phyloP scores from a whole-genome alignment of 2,888 invertebrate species.

The Eristalis tenax region DNA sequence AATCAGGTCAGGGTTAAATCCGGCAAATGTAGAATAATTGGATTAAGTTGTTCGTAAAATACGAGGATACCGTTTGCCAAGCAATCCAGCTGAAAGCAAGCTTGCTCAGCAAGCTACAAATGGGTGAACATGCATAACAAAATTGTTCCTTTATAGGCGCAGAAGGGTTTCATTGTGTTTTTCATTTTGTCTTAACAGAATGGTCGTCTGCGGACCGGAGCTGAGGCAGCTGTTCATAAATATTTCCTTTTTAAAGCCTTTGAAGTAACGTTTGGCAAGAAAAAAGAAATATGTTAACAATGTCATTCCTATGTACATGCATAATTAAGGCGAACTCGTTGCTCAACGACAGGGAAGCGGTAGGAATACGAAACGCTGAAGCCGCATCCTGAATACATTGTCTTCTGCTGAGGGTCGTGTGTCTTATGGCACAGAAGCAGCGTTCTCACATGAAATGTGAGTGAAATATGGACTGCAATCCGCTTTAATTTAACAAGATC shows the following conservation, averaged over 20 bases:
- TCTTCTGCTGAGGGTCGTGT: background rate
- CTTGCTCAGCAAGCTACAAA: slow-evolving; percentile 22
- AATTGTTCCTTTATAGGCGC: slow-evolving; percentile 2
- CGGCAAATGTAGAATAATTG: slow-evolving; percentile 57
- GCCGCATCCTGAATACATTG: background rate
- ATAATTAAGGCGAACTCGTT: background rate
- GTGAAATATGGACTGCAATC: too few relatives aligned
- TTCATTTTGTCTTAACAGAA: background rate
- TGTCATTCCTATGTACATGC: slow-evolving; percentile 3
- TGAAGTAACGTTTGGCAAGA: background rate
- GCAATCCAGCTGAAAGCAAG: slow-evolving; percentile 40
- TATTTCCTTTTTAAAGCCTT: slow-evolving; percentile 2
- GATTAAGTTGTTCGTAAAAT: slow-evolving; percentile 53
- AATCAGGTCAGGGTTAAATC: slow-evolving; percentile 61
- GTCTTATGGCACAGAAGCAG: background rate
- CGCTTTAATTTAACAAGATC: too few relatives aligned
- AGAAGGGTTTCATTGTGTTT: slow-evolving; percentile 2
- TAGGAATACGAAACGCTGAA: background rate
- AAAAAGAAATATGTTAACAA: slow-evolving; percentile 7
- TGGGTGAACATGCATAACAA: slow-evolving; percentile 3
- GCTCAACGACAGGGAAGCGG: background rate
- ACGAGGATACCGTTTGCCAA: slow-evolving; percentile 29
- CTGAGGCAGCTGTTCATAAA: background rate
- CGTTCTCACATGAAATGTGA: too few relatives aligned
- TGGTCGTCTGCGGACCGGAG: background rate